Evolutionary conservation across 1,140 invertebrate species (phyloP).

Genomic region (Drosophila nigromelanica): DNA sequence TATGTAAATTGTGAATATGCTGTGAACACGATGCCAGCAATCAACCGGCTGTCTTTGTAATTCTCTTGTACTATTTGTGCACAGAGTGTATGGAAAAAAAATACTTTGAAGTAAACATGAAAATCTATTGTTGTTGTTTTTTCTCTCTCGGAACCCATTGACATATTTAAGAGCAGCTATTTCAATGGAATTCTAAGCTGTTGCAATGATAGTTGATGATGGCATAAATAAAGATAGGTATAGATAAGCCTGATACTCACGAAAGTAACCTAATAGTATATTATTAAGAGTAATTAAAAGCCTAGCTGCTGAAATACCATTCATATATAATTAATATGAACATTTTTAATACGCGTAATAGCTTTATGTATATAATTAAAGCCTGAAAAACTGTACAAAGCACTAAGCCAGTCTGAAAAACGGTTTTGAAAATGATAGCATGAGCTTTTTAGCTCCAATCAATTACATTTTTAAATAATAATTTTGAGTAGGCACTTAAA

Average conservation of each 20-base stretch:
- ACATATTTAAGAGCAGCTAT: not conserved
- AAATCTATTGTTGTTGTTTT: not conserved
- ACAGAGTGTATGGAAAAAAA: not conserved
- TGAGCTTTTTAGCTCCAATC: too few species aligned
- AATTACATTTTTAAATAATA: too few species aligned
- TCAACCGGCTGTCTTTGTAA: constrained; percentile 29
- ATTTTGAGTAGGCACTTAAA: too few species aligned
- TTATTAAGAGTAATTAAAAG: not conserved
- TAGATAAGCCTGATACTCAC: not conserved
- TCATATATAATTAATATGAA: not conserved
- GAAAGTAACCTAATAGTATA: not conserved
- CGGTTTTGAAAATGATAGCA: too few species aligned
- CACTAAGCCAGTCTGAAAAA: too few species aligned
- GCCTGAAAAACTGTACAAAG: too few species aligned
- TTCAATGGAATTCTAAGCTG: not conserved
- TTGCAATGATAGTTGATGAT: not conserved
- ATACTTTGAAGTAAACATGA: not conserved
- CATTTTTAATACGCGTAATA: too few species aligned
- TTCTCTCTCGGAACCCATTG: not conserved
- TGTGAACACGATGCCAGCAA: constrained; percentile 13
- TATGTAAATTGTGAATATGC: constrained; percentile 26
- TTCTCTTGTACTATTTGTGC: not conserved
- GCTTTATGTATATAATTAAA: too few species aligned
- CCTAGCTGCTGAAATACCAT: not conserved
- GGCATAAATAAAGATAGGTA: not conserved